Conservation (phyloP, 2,797 vertebrate genomes). For the Vespertilio murinus region DNA sequence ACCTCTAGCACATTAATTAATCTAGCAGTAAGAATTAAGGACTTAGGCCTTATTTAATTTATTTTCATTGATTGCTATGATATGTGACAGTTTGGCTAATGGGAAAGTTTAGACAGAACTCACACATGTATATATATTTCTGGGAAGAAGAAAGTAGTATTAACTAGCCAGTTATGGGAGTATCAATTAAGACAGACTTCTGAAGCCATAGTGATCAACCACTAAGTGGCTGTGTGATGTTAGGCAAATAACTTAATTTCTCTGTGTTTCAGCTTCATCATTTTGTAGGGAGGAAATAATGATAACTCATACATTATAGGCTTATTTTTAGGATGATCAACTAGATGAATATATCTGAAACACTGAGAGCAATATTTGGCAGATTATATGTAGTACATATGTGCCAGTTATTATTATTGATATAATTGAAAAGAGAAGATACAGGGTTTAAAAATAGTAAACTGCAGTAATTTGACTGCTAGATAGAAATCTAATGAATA, state of each 20-base stretch:
- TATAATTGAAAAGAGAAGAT: neutral
- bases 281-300: slow-evolving; percentile 11
- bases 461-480: neutral
- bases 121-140: neutral
- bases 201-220: neutral
- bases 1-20: slow-evolving; percentile 68
- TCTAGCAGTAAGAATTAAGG: slow-evolving; percentile 45
- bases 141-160: neutral
- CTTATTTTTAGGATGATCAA: neutral
- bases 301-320: neutral
- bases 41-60: slow-evolving; percentile 48
- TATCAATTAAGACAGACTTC: neutral
- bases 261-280: neutral
- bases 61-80: slow-evolving; percentile 52
- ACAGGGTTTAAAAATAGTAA: neutral
- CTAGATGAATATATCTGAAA: neutral
- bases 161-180: neutral
- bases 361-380: neutral
- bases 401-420: neutral
- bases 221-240: neutral
- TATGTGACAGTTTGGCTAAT: slow-evolving; percentile 17
- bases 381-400: neutral
- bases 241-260: slow-evolving; percentile 19
- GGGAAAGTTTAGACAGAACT: slow-evolving; percentile 20
- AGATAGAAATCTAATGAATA: neutral